A percentile compares a stretch with the other conserved stretches of the same genome.
phyloP scores from a whole-genome alignment of 2,888 invertebrate species.

The Alitta virens region DNA sequence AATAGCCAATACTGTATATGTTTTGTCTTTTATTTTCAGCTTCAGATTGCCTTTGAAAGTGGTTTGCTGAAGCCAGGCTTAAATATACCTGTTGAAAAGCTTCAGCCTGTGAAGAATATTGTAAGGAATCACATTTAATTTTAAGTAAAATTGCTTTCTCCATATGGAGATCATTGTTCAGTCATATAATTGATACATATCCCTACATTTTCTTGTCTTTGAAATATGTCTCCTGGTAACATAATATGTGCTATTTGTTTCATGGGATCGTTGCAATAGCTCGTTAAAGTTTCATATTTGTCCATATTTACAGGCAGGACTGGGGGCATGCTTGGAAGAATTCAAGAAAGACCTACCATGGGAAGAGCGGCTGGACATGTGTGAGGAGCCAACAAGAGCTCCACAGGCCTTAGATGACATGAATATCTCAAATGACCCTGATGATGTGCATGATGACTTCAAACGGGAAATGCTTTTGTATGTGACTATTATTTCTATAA shows the following conservation, averaged over 20 bases:
- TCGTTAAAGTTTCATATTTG: no score
- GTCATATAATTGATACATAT: no score
- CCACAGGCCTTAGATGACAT: slow-evolving; percentile 32
- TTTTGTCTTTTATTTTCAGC: slow-evolving; percentile 61
- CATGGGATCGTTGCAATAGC: no score
- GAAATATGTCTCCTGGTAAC: no score
- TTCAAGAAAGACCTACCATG: slow-evolving; percentile 75
- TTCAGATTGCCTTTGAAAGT: slow-evolving; percentile 85
- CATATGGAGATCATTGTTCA: background rate
- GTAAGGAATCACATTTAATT: slow-evolving; percentile 60
- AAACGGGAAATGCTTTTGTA: slow-evolving; percentile 79
- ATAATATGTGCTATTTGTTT: background rate
- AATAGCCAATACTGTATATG: no score
- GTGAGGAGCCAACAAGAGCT: slow-evolving; percentile 70
- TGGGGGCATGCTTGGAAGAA: slow-evolving; percentile 72
- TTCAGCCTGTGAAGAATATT: slow-evolving; percentile 67
- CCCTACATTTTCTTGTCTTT: no score
- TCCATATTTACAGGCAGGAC: slow-evolving; percentile 58
- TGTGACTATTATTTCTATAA: no score
- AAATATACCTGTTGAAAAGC: slow-evolving; percentile 58
- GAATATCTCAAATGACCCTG: slow-evolving; percentile 26
- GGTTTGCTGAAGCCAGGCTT: slow-evolving; percentile 84
- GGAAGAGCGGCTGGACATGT: slow-evolving; percentile 81
- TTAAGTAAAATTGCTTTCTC: background rate
- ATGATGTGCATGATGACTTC: slow-evolving; percentile 70